Evolutionary conservation across 1,140 invertebrate species (phyloP).

Genomic region (Rhyacophila brunnea): DNA sequence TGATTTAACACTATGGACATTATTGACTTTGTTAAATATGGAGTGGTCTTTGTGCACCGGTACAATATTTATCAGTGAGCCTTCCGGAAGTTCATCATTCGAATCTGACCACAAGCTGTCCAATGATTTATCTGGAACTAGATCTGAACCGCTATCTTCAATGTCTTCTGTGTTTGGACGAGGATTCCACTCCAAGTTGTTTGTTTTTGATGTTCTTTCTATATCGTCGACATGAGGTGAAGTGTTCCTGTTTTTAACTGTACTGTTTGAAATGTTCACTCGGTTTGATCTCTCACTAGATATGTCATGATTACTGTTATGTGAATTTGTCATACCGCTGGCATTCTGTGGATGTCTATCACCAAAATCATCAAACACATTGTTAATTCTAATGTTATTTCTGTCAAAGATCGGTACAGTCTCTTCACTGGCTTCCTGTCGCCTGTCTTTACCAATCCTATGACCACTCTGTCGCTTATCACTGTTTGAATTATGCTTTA

Average conservation of each 20-base stretch:
- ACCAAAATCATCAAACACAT: neutral
- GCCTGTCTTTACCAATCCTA: constrained; percentile 13
- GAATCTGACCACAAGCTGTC: constrained; percentile 25
- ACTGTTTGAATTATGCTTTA: constrained; percentile 21
- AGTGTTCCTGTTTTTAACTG: neutral
- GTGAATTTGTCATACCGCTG: neutral
- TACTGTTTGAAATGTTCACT: neutral
- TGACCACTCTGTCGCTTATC: constrained; percentile 7
- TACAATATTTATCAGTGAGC: constrained; percentile 28
- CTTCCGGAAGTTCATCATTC: constrained; percentile 26
- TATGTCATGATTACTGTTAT: neutral
- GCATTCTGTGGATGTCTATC: constrained; percentile 4
- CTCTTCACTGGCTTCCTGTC: constrained; percentile 5
- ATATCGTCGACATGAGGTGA: neutral
- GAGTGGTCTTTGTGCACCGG: constrained; percentile 27
- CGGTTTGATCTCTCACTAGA: neutral
- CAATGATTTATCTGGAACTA: constrained; percentile 10
- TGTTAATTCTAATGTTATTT: neutral
- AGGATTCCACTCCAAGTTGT: neutral
- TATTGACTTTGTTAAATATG: constrained; percentile 9
- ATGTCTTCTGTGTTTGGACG: constrained; percentile 9
- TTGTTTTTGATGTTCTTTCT: neutral
- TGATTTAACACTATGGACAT: no score
- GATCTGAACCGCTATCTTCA: constrained; percentile 6
- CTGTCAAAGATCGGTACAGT: constrained; percentile 25